A percentile compares a stretch with the other conserved stretches of the same genome.
Evolutionary conservation across 2,113 vertebrate species (phyloP).

Genomic region (Mesocricetus auratus): DNA sequence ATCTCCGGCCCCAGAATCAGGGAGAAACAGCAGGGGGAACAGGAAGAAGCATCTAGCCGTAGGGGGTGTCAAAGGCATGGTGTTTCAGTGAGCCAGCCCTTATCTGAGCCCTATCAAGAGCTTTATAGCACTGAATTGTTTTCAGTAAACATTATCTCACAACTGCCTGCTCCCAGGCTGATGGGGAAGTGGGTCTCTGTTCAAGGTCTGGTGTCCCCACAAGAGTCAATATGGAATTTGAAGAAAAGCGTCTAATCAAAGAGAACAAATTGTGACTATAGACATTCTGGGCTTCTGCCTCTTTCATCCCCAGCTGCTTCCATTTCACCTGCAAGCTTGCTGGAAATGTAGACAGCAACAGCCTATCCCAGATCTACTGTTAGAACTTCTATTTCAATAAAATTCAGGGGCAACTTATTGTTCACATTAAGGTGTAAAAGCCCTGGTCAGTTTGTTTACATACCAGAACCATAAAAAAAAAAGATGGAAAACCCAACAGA

Average conservation of each 20-base stretch:
- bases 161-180: too few relatives aligned
- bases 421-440: not conserved
- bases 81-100: too few relatives aligned
- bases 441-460: not conserved
- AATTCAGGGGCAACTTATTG: not conserved
- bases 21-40: too few relatives aligned
- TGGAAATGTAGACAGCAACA: not conserved
- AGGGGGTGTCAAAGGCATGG: too few relatives aligned
- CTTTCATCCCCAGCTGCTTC: not conserved
- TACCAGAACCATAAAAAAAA: not conserved
- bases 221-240: not conserved
- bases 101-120: too few relatives aligned
- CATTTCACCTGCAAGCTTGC: not conserved
- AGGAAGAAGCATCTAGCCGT: too few relatives aligned
- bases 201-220: too few relatives aligned
- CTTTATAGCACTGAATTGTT: too few relatives aligned
- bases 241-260: not conserved
- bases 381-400: slow-evolving; percentile 29
- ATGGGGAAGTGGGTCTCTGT: too few relatives aligned
- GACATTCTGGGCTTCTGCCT: not conserved
- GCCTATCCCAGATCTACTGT: not conserved
- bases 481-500: not conserved
- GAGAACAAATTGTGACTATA: not conserved
- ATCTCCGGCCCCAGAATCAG: too few relatives aligned
- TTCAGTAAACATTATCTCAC: too few relatives aligned